Evolutionary conservation across 2,113 vertebrate genomes (phyloP).

Genomic region (Microcebus lehilahytsara): DNA sequence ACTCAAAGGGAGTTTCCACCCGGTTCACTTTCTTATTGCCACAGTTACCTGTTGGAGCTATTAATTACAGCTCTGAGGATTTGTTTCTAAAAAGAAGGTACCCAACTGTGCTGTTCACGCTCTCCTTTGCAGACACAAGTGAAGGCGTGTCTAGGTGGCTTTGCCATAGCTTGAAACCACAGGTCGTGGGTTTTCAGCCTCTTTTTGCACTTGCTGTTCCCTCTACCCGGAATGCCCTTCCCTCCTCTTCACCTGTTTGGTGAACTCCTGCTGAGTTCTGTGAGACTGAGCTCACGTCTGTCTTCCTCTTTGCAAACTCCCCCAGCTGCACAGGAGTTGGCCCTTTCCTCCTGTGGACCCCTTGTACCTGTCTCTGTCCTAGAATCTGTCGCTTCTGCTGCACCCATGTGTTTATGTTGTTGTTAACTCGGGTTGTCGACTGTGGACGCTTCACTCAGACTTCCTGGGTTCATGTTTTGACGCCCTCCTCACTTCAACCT

Average conservation of each 20-base stretch:
- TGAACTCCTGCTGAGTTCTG: neutral
- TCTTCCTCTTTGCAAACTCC: neutral
- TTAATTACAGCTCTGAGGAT: neutral
- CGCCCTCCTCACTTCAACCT: neutral
- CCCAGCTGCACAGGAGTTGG: rapidly evolving
- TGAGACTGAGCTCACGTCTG: neutral
- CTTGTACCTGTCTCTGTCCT: rapidly evolving
- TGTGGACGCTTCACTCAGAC: neutral
- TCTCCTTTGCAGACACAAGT: neutral
- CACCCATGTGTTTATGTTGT: neutral
- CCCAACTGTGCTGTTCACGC: neutral
- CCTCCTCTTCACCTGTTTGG: no score
- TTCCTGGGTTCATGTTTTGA: neutral
- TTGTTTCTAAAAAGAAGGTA: neutral
- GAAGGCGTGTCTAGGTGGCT: neutral
- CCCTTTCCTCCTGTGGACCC: rapidly evolving
- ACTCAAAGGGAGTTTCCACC: constrained; percentile 57
- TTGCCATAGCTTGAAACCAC: neutral
- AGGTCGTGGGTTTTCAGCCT: rapidly evolving
- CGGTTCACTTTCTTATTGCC: constrained; percentile 45
- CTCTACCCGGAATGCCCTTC: neutral
- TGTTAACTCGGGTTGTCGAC: no score
- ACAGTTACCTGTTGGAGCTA: constrained; percentile 1
- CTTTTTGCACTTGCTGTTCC: neutral
- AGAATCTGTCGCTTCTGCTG: rapidly evolving